These are phyloP conservation scores for Limosa lapponica DNA, from an alignment of 2,797 vertebrate genomes.

Conservation along the genomic window DNA sequence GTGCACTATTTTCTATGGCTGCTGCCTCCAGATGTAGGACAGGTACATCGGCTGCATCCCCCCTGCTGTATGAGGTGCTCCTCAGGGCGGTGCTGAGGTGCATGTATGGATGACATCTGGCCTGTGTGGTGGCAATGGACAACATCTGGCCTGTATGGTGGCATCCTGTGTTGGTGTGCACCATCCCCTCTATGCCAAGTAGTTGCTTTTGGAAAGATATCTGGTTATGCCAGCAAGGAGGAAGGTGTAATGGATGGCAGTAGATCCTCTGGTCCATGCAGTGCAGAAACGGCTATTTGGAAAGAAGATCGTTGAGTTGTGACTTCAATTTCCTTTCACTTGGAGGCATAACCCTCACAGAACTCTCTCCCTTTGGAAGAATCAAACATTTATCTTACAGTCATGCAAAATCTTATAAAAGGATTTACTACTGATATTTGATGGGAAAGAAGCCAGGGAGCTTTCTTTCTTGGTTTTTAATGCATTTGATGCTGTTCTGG, in stretches of 20 bases:
- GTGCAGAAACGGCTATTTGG: background rate
- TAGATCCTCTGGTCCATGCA: background rate
- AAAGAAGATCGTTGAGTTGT: background rate
- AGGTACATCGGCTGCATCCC: background rate
- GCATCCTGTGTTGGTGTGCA: background rate
- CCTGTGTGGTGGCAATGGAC: background rate
- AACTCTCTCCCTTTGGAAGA: background rate
- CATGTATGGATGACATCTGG: fast-evolving
- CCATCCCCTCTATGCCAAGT: background rate
- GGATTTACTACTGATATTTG: background rate
- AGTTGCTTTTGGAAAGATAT: background rate
- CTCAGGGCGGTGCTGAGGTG: background rate
- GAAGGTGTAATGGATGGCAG: background rate
- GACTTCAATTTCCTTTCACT: background rate
- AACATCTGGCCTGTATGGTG: background rate
- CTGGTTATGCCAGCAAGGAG: background rate
- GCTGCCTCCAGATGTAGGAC: background rate
- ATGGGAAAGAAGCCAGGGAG: background rate
- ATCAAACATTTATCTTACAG: background rate
- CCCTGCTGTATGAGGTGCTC: background rate
- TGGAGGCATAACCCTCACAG: background rate
- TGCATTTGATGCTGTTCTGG: background rate
- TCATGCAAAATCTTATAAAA: background rate
- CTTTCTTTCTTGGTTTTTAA: background rate
- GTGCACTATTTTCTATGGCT: background rate